These are phyloP conservation scores for Ctenicera cuprea DNA, from an alignment of 2,888 invertebrate genomes.

Conservation along the genomic window DNA sequence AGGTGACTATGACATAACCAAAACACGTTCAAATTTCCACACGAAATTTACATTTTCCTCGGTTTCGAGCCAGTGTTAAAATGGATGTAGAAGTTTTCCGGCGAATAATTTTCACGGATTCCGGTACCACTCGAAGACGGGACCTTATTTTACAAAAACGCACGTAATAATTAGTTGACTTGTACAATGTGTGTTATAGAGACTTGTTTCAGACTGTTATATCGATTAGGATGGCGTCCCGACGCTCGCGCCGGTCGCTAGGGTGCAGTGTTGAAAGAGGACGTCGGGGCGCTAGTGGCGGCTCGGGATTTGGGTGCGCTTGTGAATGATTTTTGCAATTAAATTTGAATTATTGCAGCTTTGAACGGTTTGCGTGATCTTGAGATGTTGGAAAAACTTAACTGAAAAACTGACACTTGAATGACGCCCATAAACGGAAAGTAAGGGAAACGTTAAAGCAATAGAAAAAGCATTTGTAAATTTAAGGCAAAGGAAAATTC, in stretches of 20 bases:
- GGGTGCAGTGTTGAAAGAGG: conserved; percentile 62
- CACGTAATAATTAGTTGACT: conserved; percentile 51
- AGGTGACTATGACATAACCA: conserved; percentile 58
- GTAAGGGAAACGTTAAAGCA: too few relatives aligned
- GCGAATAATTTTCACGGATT: neutral
- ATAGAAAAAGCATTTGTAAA: too few relatives aligned
- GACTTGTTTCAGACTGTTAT: conserved; percentile 69
- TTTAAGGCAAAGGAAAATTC: too few relatives aligned
- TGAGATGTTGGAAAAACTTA: neutral
- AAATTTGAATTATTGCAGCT: conserved; percentile 27
- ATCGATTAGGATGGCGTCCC: conserved; percentile 67
- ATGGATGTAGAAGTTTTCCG: conserved; percentile 1
- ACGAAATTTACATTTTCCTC: conserved; percentile 31
- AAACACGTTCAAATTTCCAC: conserved; percentile 50
- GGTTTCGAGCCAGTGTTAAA: neutral
- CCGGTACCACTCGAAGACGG: conserved; percentile 19
- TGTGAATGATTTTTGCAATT: conserved; percentile 41
- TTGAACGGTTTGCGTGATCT: conserved; percentile 6
- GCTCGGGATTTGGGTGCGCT: conserved; percentile 53
- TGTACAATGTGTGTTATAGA: conserved; percentile 62
- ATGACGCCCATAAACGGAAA: neutral
- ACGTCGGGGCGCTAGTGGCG: conserved; percentile 59
- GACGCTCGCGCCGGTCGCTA: conserved; percentile 65
- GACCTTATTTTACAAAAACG: conserved; percentile 43
- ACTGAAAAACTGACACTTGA: conserved; percentile 1